Evolutionary conservation across 2,797 vertebrate genomes (phyloP).

Genomic region (Enoplosus armatus): DNA sequence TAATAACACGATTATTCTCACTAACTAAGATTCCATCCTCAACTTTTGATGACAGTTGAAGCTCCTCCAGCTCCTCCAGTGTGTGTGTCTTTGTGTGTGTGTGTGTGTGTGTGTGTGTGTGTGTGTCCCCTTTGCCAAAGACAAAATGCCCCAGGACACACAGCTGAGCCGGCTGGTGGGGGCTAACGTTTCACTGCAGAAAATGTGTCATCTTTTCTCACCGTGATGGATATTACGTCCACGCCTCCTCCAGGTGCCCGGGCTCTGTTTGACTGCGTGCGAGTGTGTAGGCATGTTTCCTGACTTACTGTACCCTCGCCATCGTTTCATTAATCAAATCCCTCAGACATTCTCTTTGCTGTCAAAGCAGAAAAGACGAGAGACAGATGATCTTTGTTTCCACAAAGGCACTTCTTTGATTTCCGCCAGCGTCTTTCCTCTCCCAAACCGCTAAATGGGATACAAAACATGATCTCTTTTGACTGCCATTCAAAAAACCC

Average conservation of each 20-base stretch:
- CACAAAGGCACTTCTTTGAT: conserved; percentile 57
- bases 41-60: conserved; percentile 63
- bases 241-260: conserved; percentile 59
- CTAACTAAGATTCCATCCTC: conserved; percentile 69
- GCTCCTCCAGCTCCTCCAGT: conserved; percentile 48
- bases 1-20: conserved; percentile 74
- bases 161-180: conserved; percentile 58
- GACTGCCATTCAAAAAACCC: conserved; percentile 54
- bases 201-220: conserved; percentile 63
- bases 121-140: conserved; percentile 46
- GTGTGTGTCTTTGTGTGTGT: conserved; percentile 25
- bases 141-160: conserved; percentile 56
- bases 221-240: conserved; percentile 60
- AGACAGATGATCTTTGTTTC: conserved; percentile 69
- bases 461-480: conserved; percentile 61
- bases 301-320: conserved; percentile 49
- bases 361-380: conserved; percentile 52
- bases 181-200: conserved; percentile 59
- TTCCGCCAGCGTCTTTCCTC: conserved; percentile 53
- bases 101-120: conserved; percentile 22
- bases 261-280: conserved; percentile 20
- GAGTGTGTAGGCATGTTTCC: conserved; percentile 29
- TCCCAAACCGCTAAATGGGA: conserved; percentile 58
- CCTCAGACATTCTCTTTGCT: conserved; percentile 52
- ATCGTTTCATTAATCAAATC: conserved; percentile 72